A percentile compares a stretch with the other conserved stretches of the same genome.
These are phyloP conservation scores for Albula goreensis DNA, from an alignment of 2,113 vertebrate species.

Conservation along the genomic window DNA sequence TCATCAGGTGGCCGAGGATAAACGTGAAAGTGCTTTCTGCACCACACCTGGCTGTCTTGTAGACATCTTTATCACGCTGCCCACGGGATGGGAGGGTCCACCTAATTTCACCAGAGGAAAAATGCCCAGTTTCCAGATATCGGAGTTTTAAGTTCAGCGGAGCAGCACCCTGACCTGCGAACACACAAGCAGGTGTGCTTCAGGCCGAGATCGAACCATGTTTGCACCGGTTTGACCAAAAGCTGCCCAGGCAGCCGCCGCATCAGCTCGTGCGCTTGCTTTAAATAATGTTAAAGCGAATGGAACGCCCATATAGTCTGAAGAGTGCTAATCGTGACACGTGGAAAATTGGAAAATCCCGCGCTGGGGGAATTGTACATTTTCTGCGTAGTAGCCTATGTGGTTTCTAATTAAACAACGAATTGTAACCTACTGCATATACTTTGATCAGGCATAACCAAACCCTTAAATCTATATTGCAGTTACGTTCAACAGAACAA, in stretches of 20 bases:
- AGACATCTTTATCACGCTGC: background rate
- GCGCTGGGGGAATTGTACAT: background rate
- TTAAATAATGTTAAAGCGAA: background rate
- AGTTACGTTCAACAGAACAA: background rate
- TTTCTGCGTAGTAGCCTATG: background rate
- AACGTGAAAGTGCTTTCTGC: background rate
- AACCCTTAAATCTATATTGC: background rate
- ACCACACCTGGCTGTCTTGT: background rate
- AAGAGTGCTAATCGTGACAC: background rate
- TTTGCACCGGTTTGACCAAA: slow-evolving; percentile 14
- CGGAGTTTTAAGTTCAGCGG: slow-evolving; percentile 16
- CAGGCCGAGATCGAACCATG: background rate
- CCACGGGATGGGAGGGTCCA: background rate
- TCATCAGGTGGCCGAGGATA: background rate
- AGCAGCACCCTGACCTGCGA: background rate
- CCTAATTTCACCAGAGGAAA: background rate
- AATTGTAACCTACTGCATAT: background rate
- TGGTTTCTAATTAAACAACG: background rate
- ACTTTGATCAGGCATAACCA: background rate
- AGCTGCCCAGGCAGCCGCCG: background rate
- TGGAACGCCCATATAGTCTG: background rate
- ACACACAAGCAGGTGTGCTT: background rate
- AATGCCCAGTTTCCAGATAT: background rate
- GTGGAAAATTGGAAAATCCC: background rate
- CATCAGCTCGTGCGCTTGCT: background rate